Evolutionary conservation across 1,140 invertebrate genomes (phyloP).

Genomic region (Pseudoatta argentina): DNA sequence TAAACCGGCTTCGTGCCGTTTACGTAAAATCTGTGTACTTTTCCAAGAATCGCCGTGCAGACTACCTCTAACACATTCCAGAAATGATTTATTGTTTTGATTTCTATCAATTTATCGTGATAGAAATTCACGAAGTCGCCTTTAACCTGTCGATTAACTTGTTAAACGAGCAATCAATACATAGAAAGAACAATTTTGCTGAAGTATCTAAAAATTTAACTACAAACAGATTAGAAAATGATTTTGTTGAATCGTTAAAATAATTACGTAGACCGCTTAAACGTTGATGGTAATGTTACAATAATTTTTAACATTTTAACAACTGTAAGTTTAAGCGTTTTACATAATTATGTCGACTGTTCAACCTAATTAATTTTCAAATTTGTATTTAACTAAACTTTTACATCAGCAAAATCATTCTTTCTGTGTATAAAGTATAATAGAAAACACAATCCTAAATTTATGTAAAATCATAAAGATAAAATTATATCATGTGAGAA

Average conservation of each 20-base stretch:
- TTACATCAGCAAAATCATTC: too few relatives aligned
- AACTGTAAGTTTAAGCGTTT: too few relatives aligned
- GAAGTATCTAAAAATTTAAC: too few relatives aligned
- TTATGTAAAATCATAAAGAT: neutral
- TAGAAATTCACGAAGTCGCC: neutral
- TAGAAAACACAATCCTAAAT: neutral
- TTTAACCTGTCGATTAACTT: neutral
- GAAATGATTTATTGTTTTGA: conserved; percentile 25
- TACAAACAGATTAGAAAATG: too few relatives aligned
- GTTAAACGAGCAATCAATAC: neutral
- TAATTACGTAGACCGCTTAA: too few relatives aligned
- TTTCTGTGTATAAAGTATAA: neutral
- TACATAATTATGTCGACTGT: too few relatives aligned
- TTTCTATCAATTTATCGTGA: conserved; percentile 15
- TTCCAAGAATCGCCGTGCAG: conserved; percentile 36
- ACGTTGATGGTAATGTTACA: too few relatives aligned
- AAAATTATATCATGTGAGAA: neutral
- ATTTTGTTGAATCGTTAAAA: too few relatives aligned
- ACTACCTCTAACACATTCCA: conserved; percentile 8
- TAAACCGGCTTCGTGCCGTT: conserved; percentile 34
- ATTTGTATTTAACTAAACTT: too few relatives aligned
- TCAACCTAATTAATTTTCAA: too few relatives aligned
- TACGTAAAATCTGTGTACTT: conserved; percentile 37
- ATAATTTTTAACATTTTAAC: too few relatives aligned
- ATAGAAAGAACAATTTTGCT: too few relatives aligned